These are phyloP conservation scores for Melipona bicolor DNA, from an alignment of 2,888 invertebrate species.

Conservation along the genomic window DNA sequence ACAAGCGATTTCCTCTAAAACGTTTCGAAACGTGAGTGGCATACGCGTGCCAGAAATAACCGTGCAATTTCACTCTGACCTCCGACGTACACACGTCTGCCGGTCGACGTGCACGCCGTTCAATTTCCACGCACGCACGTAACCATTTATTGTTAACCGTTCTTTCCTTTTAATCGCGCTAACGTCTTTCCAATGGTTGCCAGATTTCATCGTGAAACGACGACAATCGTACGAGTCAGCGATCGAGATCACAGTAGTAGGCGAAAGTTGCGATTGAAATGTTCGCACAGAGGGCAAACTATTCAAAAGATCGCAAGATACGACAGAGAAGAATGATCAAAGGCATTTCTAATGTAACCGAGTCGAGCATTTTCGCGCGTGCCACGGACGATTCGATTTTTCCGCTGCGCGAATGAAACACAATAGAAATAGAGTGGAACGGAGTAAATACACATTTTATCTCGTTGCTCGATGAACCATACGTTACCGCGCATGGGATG, in stretches of 20 bases:
- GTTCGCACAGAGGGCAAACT: not conserved
- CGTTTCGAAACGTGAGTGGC: conserved; percentile 67
- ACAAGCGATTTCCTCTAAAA: conserved; percentile 67
- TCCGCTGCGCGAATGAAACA: not conserved
- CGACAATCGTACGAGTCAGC: no score
- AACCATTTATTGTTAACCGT: not conserved
- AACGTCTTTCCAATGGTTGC: conserved; percentile 34
- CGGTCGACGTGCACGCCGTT: not conserved
- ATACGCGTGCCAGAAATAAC: conserved; percentile 53
- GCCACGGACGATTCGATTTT: not conserved
- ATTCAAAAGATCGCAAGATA: not conserved
- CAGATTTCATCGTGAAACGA: not conserved
- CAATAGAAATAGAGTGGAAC: not conserved
- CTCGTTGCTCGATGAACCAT: not conserved
- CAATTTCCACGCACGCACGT: conserved; percentile 15
- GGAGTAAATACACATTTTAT: conserved; percentile 16
- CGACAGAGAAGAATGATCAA: not conserved
- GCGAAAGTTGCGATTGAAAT: not conserved
- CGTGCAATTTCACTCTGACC: conserved; percentile 8
- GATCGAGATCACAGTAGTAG: not conserved
- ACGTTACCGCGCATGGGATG: conserved; percentile 16
- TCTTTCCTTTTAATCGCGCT: not conserved
- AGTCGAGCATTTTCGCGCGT: not conserved
- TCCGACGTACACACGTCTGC: not conserved
- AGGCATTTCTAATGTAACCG: not conserved